Base-by-base conservation (phyloP, 2,797 vertebrate species). In the Halcyon leucocephala region DNA sequence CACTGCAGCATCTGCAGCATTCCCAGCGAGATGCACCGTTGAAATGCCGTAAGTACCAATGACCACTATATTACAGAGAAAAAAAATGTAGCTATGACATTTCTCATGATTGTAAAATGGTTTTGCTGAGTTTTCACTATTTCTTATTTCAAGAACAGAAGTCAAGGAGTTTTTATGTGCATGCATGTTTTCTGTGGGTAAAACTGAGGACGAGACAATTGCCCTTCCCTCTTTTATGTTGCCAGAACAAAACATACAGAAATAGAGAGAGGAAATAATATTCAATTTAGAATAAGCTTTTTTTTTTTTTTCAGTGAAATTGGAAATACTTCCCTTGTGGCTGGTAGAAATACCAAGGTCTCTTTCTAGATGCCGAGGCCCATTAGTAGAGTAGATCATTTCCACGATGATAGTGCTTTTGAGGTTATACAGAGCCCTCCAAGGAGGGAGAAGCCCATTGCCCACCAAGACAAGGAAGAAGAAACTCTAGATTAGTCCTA, bases 11-110 rank as follows among this genome's bases (percentile, higher is more conserved):
- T 26, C 51, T 86, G 64, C 48, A 83, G 46, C 77, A 74, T 25
- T 20, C 29, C 18, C 57, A 81, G 51, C 4, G 85, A 82, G 58
- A 52, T 9, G 11, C 28, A 16, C 33, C 8, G 13, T 3, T 74
- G 37, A 42, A 55, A 46, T 0, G 0, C 33, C 2, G 0, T 6
- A 44, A 58, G 17, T 48, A 79, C 19, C 49, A 58, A 46, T 4
- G 22, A 37, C 31, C 62, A 25, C 8, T 12, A 1, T 22, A n/a
- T 35, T 37, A 54, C 4, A 51, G 14, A 79, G 20, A 28, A 86
- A 54, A 54, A 54, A 80, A 74, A 69, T 8, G 9, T 9, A 58
- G 7, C 17, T 28, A 14, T 26, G 41, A 24, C 20, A 62, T 73
- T 77, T 67, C 54, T 42, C 55, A 22, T n/a, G 41, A 42, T 4